Percentiles rank a stretch among this genome's conserved stretches.
phyloP scores from a whole-genome alignment of 2,888 invertebrate species.

The Hybos culiciformis region DNA sequence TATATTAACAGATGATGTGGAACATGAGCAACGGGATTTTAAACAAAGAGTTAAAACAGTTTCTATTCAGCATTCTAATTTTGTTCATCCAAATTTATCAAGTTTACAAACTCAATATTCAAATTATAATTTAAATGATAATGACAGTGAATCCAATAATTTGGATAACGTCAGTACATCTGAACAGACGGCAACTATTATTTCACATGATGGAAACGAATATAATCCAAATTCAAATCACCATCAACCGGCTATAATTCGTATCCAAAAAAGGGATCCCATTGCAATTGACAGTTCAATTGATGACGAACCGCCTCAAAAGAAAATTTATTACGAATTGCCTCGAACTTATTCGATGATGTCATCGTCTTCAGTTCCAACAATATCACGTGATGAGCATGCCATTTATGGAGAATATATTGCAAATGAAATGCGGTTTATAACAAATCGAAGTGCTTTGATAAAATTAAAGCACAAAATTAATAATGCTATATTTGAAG shows the following conservation, averaged over 20 bases:
- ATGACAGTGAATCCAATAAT: no score
- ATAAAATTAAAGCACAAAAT: slow-evolving; percentile 46
- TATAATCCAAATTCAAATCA: not conserved
- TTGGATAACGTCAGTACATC: not conserved
- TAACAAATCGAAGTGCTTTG: slow-evolving; percentile 42
- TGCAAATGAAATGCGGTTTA: slow-evolving; percentile 43
- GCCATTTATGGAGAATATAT: slow-evolving; percentile 46
- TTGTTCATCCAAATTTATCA: not conserved
- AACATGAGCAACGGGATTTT: slow-evolving; percentile 13
- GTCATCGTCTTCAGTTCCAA: slow-evolving; percentile 2
- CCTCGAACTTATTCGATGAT: slow-evolving; percentile 14
- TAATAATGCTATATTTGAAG: slow-evolving; percentile 46
- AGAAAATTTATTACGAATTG: slow-evolving; percentile 2
- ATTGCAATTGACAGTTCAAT: slow-evolving; percentile 11
- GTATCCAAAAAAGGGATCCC: slow-evolving; percentile 13
- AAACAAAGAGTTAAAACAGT: slow-evolving; percentile 19
- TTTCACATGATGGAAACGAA: not conserved
- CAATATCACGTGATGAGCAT: slow-evolving; percentile 41
- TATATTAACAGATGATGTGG: slow-evolving; percentile 21
- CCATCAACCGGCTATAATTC: slow-evolving; percentile 13
- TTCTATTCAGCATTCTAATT: not conserved
- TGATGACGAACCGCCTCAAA: slow-evolving; percentile 7
- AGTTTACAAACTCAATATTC: not conserved
- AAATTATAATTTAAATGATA: not conserved
- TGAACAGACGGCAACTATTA: not conserved